Evolutionary conservation across 2,888 invertebrate species (phyloP), one percentile per base, ranked within the genome.

Genomic region (Drosophila vallismaia): DNA sequence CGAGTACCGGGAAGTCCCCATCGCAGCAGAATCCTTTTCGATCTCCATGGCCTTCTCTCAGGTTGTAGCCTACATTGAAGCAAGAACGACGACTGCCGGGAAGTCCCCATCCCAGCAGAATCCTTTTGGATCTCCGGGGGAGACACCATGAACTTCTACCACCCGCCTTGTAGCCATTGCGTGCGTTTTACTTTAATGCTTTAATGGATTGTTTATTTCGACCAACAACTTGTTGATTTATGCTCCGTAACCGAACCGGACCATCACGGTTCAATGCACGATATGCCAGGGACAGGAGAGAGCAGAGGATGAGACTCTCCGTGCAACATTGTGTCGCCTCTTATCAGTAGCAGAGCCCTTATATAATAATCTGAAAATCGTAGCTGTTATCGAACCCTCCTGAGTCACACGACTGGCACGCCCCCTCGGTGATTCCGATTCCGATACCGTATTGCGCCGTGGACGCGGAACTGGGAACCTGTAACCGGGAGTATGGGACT

Each of bases 331-430:
- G 46, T 66, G 33, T 40, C 48, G 48, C 26, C 3, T n/a, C 38
- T 40, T 68, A 19, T 19, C 19, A 19, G 19, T 69, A 58, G 68
- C 46, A 24, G 14, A 6, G 19, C 19, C 26, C 45, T 70, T 70
- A 70, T 36, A 54, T 70, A 70, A 69, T 36, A 26, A 14, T 7
- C 7, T 6, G 44, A 44, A 4, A 8, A 14, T 4, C 29, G 46
- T 9, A 33, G 36, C n/a, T 36, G 46, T 49, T 59, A 59, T 48
- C 60, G 48, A 48, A 28, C 56, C 24, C 50, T 5, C 0, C 77
- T 81, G 81, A 81, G 64, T 85, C 82, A 85, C 74, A 57, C 49
- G 40, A 50, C 62, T 52, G 68, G 71, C 82, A 81, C 62, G 75
- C 75, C 79, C 79, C 71, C 48, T n/a, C 3, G 26, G 31, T 19